Base-by-base conservation (phyloP, 2,888 invertebrate genomes). In the Diploptera punctata region DNA sequence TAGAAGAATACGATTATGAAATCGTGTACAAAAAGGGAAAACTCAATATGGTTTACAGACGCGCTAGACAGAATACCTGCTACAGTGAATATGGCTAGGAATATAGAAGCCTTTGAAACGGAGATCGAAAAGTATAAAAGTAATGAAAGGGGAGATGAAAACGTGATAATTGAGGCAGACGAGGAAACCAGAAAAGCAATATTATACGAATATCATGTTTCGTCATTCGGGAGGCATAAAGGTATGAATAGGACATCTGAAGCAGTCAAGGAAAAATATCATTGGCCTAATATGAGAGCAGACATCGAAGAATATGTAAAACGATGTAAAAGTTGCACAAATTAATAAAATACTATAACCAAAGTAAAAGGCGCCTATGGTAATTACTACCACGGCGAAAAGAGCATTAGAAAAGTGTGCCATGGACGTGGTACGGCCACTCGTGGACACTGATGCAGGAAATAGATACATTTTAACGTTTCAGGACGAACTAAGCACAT, bases 1-100 rank as follows among this genome's bases (percentile, higher is more conserved):
- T 80, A 7, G 74, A 76, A 18, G 79, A 79, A 70, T 80, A 76
- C 67, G 77, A 79, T 16, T 80, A 78, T 65, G 74, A 76, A 49
- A 76, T 81, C 2, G 68, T 72, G 5, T 79, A 79, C 54, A 77
- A 77, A 62, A 73, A 76, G 24, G 77, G 77, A 4, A 76, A 74
- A 38, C 31, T 57, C 19, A 77, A 77, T 9, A 52, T 44, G 1
- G 76, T 49, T 9, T 16, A 18, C n/a, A 18, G 0, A 13, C 9
- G 13, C 4, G 7, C 13, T n/a, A n/a, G n/a, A n/a, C n/a, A n/a
- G n/a, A n/a, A n/a, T n/a, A n/a, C n/a, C n/a, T n/a, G n/a, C n/a
- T n/a, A n/a, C n/a, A n/a, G n/a, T n/a, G n/a, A n/a, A n/a, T n/a
- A n/a, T n/a, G n/a, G n/a, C n/a, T n/a, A n/a, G n/a, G n/a, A n/a